phyloP scores from a whole-genome alignment of 2,888 invertebrate genomes.

The Galeruca laticollis region DNA sequence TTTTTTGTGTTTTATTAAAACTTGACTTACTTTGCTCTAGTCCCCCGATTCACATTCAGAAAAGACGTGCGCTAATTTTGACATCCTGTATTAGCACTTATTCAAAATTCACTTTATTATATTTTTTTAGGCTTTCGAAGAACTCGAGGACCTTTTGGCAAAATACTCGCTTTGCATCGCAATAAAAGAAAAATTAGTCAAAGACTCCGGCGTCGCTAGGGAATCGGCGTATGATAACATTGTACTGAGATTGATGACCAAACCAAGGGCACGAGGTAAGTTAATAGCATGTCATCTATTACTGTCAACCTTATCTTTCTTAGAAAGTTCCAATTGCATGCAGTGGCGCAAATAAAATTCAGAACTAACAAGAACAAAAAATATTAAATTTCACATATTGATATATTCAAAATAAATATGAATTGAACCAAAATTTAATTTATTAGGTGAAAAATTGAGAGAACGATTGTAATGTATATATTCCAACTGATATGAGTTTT shows the following conservation, averaged over 20 bases:
- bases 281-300: slow-evolving; percentile 1
- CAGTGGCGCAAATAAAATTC: neutral
- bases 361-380: no score
- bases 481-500: no score
- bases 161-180: slow-evolving; percentile 92
- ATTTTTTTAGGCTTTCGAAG: slow-evolving; percentile 87
- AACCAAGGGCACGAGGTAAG: slow-evolving; percentile 89
- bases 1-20: no score
- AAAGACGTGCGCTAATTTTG: no score
- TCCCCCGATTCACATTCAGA: no score
- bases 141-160: slow-evolving; percentile 87
- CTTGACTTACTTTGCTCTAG: no score
- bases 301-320: neutral
- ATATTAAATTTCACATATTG: no score
- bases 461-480: no score
- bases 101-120: neutral
- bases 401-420: no score
- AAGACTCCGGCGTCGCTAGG: slow-evolving; percentile 94
- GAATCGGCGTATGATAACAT: slow-evolving; percentile 90
- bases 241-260: slow-evolving; percentile 85
- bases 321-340: neutral
- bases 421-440: no score
- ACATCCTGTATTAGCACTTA: no score
- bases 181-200: slow-evolving; percentile 92
- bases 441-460: no score